A percentile compares a stretch with the other conserved stretches of the same genome.
Conservation (phyloP, 2,113 vertebrate genomes). For the Amazona vittata region DNA sequence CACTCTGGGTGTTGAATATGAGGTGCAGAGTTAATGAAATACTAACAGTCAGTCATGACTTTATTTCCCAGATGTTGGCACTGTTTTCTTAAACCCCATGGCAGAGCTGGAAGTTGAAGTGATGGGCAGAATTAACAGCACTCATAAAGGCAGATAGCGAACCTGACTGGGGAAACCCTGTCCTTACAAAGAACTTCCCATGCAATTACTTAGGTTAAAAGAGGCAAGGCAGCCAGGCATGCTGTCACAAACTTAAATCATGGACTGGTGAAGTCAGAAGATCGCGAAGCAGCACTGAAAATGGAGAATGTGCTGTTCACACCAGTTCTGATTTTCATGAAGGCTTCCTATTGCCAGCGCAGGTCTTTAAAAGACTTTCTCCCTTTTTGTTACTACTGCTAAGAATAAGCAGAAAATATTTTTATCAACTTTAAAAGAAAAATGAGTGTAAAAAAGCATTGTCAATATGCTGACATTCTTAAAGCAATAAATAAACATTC, state of each 20-base stretch:
- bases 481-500: background rate
- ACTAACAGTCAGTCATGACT: background rate
- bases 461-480: background rate
- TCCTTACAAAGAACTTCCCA: background rate
- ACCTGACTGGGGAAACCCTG: background rate
- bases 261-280: background rate
- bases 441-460: background rate
- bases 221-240: background rate
- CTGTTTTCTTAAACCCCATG: background rate
- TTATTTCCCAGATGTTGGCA: background rate
- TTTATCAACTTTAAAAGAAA: background rate
- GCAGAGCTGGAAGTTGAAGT: background rate
- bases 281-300: background rate
- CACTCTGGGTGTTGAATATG: accelerated
- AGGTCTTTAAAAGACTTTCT: background rate
- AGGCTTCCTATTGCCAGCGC: background rate
- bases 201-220: background rate
- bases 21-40: background rate
- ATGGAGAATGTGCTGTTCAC: background rate
- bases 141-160: background rate
- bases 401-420: background rate
- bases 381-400: background rate
- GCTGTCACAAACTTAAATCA: background rate
- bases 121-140: background rate
- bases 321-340: background rate